Percentiles rank a stretch among this genome's conserved stretches.
Conservation (phyloP, 2,113 vertebrate species). For the Phaethornis superciliosus region DNA sequence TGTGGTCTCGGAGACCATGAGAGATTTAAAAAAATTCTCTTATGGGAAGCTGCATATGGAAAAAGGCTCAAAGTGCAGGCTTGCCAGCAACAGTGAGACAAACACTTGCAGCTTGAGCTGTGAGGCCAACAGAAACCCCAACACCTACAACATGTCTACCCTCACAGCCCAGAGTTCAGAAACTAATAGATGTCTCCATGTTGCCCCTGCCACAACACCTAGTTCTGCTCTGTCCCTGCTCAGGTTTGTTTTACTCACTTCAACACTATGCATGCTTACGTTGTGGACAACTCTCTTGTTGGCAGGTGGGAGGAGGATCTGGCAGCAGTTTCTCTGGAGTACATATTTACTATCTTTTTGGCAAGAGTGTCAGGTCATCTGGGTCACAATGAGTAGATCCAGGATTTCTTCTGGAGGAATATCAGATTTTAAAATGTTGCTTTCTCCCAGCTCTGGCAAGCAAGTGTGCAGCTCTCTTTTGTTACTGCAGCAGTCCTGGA, state of each 20-base stretch:
- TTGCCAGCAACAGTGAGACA: neutral
- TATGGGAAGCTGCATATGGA: neutral
- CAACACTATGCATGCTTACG: fast-evolving
- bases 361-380: neutral
- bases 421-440: neutral
- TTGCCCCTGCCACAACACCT: neutral
- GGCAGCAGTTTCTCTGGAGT: neutral
- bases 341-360: neutral
- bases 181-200: fast-evolving
- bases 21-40: neutral
- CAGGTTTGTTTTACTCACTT: neutral
- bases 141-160: neutral
- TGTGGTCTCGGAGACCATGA: neutral
- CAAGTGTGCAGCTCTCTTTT: neutral
- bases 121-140: neutral
- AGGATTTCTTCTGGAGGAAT: neutral
- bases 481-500: neutral
- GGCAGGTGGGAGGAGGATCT: neutral
- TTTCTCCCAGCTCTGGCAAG: neutral
- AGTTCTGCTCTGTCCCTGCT: neutral
- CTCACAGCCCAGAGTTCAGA: neutral
- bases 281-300: neutral
- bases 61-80: neutral
- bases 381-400: neutral
- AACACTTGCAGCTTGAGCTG: neutral